Evolutionary conservation across 2,113 vertebrate species (phyloP).

Genomic region (Anhinga anhinga): DNA sequence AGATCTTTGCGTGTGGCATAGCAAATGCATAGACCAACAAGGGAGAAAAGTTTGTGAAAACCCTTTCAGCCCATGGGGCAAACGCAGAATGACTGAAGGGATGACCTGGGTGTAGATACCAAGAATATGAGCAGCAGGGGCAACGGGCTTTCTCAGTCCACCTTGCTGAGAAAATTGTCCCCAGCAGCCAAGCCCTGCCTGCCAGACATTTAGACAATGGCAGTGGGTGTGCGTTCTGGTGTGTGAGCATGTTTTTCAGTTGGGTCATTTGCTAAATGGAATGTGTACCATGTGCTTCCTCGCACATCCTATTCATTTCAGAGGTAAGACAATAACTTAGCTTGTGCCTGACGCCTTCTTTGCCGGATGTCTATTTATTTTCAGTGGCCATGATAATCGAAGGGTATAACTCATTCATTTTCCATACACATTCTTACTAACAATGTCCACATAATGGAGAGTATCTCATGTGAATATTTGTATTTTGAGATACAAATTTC

Average conservation of each 20-base stretch:
- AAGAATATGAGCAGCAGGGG: background rate
- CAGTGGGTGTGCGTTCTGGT: background rate
- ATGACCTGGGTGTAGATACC: background rate
- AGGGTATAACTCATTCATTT: conserved; percentile 23
- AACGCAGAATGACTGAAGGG: too few relatives aligned
- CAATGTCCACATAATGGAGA: background rate
- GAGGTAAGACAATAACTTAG: background rate
- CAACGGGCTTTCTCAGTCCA: background rate
- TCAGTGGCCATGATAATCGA: background rate
- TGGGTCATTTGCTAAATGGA: accelerated
- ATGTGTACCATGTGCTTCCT: background rate
- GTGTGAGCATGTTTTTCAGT: accelerated
- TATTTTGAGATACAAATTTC: background rate
- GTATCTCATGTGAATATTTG: background rate
- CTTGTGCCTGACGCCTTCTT: background rate
- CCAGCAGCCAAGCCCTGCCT: background rate
- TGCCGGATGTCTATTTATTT: background rate
- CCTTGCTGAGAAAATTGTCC: background rate
- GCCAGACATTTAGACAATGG: accelerated
- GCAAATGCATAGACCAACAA: accelerated
- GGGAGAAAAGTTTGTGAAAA: background rate
- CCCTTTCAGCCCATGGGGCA: background rate
- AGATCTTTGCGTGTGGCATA: background rate
- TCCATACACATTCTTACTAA: background rate
- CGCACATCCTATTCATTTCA: background rate